phyloP scores from a whole-genome alignment of 2,113 vertebrate species.

The Psettodes erumei region DNA sequence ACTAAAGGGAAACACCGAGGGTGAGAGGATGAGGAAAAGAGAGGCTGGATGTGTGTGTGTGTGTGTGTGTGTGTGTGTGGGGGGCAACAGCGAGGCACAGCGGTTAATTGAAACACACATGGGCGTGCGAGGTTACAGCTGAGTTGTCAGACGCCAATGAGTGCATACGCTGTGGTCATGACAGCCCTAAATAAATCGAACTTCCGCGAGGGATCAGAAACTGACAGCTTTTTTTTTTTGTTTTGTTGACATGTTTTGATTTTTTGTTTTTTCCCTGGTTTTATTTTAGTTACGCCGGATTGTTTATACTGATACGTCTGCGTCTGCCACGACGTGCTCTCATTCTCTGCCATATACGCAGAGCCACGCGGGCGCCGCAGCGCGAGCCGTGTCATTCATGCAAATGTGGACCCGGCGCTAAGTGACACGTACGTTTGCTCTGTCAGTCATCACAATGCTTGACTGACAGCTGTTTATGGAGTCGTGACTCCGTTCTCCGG shows the following conservation, averaged over 20 bases:
- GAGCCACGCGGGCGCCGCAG: no score
- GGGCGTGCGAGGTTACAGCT: conserved; percentile 24
- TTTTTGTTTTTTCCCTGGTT: conserved; percentile 17
- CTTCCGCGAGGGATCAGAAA: conserved; percentile 21
- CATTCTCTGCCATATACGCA: neutral
- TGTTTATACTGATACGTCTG: neutral
- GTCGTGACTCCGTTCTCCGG: conserved; percentile 29
- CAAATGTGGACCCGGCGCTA: conserved; percentile 38
- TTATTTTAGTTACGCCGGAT: conserved; percentile 8
- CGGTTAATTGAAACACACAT: conserved; percentile 34
- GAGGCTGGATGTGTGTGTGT: neutral
- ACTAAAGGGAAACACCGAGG: neutral
- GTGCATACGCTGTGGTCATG: conserved; percentile 4
- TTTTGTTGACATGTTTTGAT: conserved; percentile 45
- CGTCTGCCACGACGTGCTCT: neutral
- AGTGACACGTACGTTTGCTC: conserved; percentile 38
- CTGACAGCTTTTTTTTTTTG: conserved; percentile 20
- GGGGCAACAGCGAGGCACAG: conserved; percentile 21
- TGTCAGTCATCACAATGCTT: conserved; percentile 52
- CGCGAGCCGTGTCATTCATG: conserved; percentile 42
- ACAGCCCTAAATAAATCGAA: neutral
- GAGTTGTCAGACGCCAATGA: conserved; percentile 38
- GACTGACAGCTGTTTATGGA: conserved; percentile 58
- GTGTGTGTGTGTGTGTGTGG: no score
- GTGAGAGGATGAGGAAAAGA: neutral